These are phyloP conservation scores for Artemisiospiza belli DNA, from an alignment of 2,113 vertebrate species.

Conservation along the genomic window DNA sequence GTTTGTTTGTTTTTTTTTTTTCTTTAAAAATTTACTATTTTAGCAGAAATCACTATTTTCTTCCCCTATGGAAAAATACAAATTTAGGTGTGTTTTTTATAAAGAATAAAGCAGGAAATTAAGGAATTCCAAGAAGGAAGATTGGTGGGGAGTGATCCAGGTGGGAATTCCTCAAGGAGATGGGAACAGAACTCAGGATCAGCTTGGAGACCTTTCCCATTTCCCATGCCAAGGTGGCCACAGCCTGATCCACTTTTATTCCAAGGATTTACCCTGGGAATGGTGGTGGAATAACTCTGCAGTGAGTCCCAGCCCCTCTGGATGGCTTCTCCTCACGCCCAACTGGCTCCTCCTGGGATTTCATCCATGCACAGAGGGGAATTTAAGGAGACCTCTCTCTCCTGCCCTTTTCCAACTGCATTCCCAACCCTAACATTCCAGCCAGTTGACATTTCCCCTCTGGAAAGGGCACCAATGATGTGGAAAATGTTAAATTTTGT, in stretches of 20 bases:
- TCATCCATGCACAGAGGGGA: neutral
- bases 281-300: neutral
- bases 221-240: neutral
- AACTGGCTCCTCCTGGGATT: neutral
- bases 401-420: neutral
- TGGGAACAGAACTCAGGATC: neutral
- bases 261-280: neutral
- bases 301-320: neutral
- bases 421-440: neutral
- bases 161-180: neutral
- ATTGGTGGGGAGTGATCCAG: neutral
- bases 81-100: neutral
- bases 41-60: neutral
- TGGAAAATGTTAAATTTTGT: neutral
- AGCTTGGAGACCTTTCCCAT: neutral
- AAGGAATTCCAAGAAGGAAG: neutral
- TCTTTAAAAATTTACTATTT: neutral
- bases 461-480: neutral
- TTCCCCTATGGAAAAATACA: fast-evolving
- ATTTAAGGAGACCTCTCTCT: neutral
- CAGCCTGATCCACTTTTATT: neutral
- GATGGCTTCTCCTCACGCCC: neutral
- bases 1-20: neutral
- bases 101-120: neutral
- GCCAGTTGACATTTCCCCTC: neutral